Evolutionary conservation across 2,113 vertebrate species (phyloP).

Genomic region (Lepisosteus oculatus): DNA sequence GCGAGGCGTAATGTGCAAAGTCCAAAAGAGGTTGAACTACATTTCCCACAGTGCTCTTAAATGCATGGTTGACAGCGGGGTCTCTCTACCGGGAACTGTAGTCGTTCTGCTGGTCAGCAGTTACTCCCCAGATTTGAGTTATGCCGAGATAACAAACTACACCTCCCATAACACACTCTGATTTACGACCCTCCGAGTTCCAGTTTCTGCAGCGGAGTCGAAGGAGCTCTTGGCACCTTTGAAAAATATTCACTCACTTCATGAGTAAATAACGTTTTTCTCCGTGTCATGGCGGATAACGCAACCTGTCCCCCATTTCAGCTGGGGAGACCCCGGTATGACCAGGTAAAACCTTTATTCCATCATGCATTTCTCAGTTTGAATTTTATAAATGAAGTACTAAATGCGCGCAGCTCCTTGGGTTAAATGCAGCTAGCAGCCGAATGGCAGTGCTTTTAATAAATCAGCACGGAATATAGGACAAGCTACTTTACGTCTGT

Average conservation of each 20-base stretch:
- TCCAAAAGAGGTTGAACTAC: no score
- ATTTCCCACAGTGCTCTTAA: no score
- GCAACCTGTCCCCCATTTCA: conserved; percentile 70
- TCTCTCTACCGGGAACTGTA: conserved; percentile 28
- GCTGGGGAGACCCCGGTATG: conserved; percentile 77
- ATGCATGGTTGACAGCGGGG: no score
- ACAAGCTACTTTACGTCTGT: no score
- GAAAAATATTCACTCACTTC: conserved; percentile 38
- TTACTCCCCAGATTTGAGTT: background rate
- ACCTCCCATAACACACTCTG: conserved; percentile 55
- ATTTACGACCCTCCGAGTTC: background rate
- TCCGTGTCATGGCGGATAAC: conserved; percentile 70
- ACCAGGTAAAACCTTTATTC: conserved; percentile 71
- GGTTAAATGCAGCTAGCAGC: no score
- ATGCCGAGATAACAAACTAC: conserved; percentile 43
- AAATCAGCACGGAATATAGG: no score
- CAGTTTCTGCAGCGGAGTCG: conserved; percentile 32
- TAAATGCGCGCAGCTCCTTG: no score
- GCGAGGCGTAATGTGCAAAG: no score
- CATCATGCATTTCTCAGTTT: no score
- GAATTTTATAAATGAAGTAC: no score
- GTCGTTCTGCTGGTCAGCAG: conserved; percentile 23
- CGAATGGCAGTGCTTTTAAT: no score
- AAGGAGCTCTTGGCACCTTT: conserved; percentile 22
- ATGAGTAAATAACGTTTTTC: conserved; percentile 52